phyloP scores from a whole-genome alignment of 2,888 invertebrate genomes.

The Osedax frankpressi region DNA sequence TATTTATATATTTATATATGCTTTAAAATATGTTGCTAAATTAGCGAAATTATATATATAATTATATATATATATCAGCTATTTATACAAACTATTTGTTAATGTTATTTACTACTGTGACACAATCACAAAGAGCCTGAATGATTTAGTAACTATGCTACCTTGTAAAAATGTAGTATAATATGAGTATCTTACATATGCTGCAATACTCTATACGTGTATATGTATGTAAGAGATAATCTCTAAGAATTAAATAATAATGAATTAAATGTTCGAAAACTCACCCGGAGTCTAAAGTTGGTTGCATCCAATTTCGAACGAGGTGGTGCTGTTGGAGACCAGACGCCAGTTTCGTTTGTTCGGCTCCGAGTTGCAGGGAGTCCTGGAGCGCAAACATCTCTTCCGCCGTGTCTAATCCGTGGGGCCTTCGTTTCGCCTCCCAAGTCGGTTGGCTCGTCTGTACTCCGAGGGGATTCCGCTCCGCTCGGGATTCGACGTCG shows the following conservation, averaged over 20 bases:
- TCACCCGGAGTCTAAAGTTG: conserved; percentile 32
- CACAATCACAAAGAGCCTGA: too few species aligned
- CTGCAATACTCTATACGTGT: too few species aligned
- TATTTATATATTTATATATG: too few species aligned
- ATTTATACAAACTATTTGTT: too few species aligned
- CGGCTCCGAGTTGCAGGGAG: not conserved
- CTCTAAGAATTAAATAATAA: conserved; percentile 14
- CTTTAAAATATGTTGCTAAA: too few species aligned
- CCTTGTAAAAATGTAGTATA: too few species aligned
- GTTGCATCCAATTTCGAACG: conserved; percentile 46
- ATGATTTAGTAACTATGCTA: too few species aligned
- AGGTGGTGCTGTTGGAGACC: not conserved
- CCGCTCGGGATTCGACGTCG: not conserved
- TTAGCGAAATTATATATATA: too few species aligned
- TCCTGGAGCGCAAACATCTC: not conserved
- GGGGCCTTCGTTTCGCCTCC: not conserved
- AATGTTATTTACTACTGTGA: too few species aligned
- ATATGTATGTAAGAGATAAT: conserved; percentile 8
- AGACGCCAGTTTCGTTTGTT: not conserved
- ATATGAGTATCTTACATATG: too few species aligned
- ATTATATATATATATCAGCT: too few species aligned
- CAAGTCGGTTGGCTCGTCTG: not conserved
- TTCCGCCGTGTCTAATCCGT: not conserved
- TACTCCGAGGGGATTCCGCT: not conserved
- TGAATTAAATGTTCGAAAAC: too few species aligned